Evolutionary conservation across 2,797 vertebrate genomes (phyloP), one percentile per base, ranked within the genome.

Genomic region (Prionace glauca): DNA sequence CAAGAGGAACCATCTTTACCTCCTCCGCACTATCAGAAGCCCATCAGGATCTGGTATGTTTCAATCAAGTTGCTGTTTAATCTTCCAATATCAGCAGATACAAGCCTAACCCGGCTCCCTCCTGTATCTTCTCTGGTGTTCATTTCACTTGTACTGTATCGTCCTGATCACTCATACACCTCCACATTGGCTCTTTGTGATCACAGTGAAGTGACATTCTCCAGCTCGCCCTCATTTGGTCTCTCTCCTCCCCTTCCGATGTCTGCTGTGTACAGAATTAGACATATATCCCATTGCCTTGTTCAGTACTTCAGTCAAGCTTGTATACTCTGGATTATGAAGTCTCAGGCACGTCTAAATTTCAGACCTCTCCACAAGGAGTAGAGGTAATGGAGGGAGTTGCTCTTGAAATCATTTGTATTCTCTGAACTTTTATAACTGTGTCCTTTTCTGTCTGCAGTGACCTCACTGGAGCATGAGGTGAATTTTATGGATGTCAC

Each of bases 401-500:
- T n/a, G 60, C 60, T 11, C 26, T 26, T 56, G 24, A 88, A 88
- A 29, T 32, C 32, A 65, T 91, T 91, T 60, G 18, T 65, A 18
- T 32, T 7, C 12, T 67, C 22, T 41, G 24, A 69, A 41, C 18
- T 36, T 69, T 92, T 36, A 36, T 69, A 22, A 22, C 65, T 7
- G 12, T 92, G 69, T 96, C 9, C 81, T 96, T 79, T 96, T 95
- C 95, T 36, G 96, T 96, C 96, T 96, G 81, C 96, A 99, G 99
- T 99, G 97, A 98, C 98, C 96, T 97, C 99, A 0, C 96, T 99
- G 97, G 98, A 99, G 96, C 97, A 99, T 97, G 99, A 99, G 97
- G 99, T 99, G 96, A 99, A 99, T 96, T 96, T 98, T 94, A 97
- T 97, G 32, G 99, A 99, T 96, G 98, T 98, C 96, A 99, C 99